These are phyloP conservation scores for Cynaeus angustus DNA, from an alignment of 2,888 invertebrate species.

Conservation along the genomic window DNA sequence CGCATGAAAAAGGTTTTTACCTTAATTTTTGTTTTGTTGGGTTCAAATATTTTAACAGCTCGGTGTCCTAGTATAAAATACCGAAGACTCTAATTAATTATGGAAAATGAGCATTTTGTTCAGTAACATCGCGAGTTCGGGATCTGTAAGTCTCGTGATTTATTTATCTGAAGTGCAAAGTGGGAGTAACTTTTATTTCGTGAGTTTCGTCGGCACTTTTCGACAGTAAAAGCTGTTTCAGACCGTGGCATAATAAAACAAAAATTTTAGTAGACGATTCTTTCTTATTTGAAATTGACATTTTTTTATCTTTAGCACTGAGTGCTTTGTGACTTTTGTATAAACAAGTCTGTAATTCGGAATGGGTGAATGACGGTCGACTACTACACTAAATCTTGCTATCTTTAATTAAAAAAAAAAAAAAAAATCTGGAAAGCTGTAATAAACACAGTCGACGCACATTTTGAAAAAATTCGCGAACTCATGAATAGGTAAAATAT, in stretches of 20 bases:
- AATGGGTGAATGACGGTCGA: no score
- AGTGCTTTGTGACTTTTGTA: no score
- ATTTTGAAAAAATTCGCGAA: slow-evolving; percentile 47
- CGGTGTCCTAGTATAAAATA: slow-evolving; percentile 17
- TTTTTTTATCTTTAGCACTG: no score
- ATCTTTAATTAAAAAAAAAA: no score
- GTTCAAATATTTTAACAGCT: slow-evolving; percentile 25
- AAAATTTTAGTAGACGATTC: no score
- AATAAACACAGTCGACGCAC: slow-evolving; percentile 49
- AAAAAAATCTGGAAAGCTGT: slow-evolving; percentile 36
- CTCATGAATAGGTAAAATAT: slow-evolving; percentile 55
- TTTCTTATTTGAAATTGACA: no score
- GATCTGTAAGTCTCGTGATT: slow-evolving; percentile 21
- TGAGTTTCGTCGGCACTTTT: slow-evolving; percentile 34
- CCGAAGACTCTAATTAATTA: slow-evolving; percentile 21
- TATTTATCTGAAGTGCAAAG: slow-evolving; percentile 20
- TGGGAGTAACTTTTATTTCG: slow-evolving; percentile 30
- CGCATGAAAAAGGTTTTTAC: slow-evolving; percentile 21
- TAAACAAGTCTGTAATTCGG: no score
- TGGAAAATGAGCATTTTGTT: slow-evolving; percentile 21
- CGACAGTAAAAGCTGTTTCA: slow-evolving; percentile 21
- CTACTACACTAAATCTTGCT: no score
- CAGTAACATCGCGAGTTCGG: slow-evolving; percentile 11
- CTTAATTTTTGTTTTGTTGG: slow-evolving; percentile 30
- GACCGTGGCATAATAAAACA: no score